Conservation (phyloP, 2,113 vertebrate species). For the Prionailurus bengalensis region DNA sequence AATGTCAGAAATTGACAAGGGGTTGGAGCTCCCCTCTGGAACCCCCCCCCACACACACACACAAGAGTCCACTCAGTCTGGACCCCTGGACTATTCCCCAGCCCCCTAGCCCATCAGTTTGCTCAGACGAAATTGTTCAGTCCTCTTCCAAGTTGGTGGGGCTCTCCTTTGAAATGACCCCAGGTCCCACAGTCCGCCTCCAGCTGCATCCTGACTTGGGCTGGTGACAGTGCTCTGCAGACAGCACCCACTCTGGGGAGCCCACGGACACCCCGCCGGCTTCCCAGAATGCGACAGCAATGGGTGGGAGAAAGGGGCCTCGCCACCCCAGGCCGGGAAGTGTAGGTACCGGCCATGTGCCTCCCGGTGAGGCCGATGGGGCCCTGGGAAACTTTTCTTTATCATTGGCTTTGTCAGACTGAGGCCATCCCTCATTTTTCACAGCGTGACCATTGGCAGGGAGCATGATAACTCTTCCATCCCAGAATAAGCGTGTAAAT, state of each 20-base stretch:
- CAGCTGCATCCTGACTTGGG: neutral
- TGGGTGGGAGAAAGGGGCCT: accelerated
- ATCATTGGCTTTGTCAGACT: accelerated
- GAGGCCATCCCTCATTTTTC: neutral
- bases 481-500: neutral
- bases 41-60: no score
- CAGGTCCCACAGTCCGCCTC: accelerated
- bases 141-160: neutral
- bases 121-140: neutral
- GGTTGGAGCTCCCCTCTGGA: neutral
- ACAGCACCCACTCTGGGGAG: neutral
- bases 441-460: neutral
- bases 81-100: neutral
- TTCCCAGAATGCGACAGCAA: neutral
- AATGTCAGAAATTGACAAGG: neutral
- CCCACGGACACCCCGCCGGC: neutral
- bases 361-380: accelerated
- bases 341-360: neutral
- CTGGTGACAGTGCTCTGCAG: neutral
- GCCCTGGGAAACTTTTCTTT: neutral
- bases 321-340: neutral
- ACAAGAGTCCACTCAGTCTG: accelerated
- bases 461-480: neutral
- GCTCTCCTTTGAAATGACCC: neutral
- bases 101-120: neutral